Conservation (phyloP, 2,113 vertebrate genomes). For the Myanophis thanlyinensis region DNA sequence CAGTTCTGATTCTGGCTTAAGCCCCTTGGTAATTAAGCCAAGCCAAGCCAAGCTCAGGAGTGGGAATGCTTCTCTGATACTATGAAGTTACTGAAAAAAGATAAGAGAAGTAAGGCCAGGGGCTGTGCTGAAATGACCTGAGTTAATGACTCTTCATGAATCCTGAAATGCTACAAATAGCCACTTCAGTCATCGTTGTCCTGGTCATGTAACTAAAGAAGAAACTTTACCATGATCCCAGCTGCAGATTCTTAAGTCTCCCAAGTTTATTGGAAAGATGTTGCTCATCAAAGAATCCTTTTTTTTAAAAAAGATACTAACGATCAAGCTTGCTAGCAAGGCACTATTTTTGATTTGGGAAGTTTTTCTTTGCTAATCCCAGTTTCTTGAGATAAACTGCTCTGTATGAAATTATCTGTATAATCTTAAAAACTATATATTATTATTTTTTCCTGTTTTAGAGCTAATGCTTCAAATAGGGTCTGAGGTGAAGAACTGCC, state of each 20-base stretch:
- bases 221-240: conserved; percentile 40
- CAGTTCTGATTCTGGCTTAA: neutral
- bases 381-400: neutral
- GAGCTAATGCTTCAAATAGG: neutral
- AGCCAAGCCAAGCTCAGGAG: neutral
- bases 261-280: neutral
- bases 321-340: neutral
- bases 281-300: neutral
- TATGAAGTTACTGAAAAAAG: neutral
- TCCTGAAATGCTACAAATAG: conserved; percentile 3
- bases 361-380: neutral
- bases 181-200: conserved; percentile 46
- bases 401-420: neutral
- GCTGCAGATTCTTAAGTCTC: conserved; percentile 13
- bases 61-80: neutral
- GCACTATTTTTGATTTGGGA: neutral
- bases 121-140: neutral
- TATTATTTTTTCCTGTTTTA: neutral
- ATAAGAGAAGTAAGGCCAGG: neutral
- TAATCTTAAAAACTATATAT: neutral
- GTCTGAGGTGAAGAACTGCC: neutral
- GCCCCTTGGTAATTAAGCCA: neutral
- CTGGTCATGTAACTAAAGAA: neutral
- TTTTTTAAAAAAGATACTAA: neutral
- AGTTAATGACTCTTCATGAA: neutral